Evolutionary conservation across 2,888 invertebrate species (phyloP), one percentile per base, ranked within the genome.

Genomic region (Pardosa pseudoannulata): DNA sequence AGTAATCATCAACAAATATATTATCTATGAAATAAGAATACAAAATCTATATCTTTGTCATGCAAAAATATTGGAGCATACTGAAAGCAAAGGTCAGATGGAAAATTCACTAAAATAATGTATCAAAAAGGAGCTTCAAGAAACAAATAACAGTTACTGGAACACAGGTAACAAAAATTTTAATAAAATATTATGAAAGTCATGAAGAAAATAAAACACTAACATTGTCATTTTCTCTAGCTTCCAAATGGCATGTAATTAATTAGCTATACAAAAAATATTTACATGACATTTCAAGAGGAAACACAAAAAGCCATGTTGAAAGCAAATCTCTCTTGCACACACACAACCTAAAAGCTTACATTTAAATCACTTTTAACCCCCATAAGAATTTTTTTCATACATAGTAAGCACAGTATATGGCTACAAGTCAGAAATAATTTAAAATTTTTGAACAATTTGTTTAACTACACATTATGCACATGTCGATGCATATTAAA

Each of bases 281-380:
- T 85, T 67, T 85, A 85, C 83, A 85, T 73, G 73, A 78, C 73
- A 85, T 73, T 82, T 82, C 82, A 65, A 76, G 64, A 81, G 68
- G 74, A 70, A 81, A 74, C 56, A 74, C 73, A 80, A 80, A 79
- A 39, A 80, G 46, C 72, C 67, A 72, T 73, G 73, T 73, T 80
- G 56, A 56, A 56, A 56, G 56, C 56, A 19, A 56, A 56, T 19
- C 23, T 23, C 23, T n/a, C n/a, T n/a, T n/a, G n/a, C n/a, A 11
- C 16, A 16, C 41, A 46, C 41, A 23, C 56, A 56, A 56, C 56
- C 56, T 56, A 56, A 56, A 46, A 56, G 56, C 56, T 56, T 56
- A 23, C 23, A 56, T 56, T 23, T 56, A 23, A 56, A 56, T 56
- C 56, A 1, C 56, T 56, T 56, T n/a, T 56, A 23, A 3, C 56